Evolutionary conservation across 2,888 invertebrate species (phyloP), one percentile per base, ranked within the genome.

Genomic region (Carterocephalus palaemon): DNA sequence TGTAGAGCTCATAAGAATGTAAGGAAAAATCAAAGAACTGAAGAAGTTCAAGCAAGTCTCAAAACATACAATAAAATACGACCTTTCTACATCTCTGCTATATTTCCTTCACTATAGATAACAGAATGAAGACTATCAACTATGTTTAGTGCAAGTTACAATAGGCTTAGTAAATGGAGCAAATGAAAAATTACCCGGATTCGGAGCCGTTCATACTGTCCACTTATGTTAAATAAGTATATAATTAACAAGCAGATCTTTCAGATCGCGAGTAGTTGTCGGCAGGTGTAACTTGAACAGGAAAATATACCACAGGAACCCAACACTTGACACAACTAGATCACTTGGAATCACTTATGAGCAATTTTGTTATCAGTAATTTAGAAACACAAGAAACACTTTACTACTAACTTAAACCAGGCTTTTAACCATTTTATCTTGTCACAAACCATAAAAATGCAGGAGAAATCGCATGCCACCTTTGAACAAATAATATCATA

Each of bases 121-220:
- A 38, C 4, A n/a, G n/a, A n/a, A n/a, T n/a, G n/a, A n/a, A n/a
- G n/a, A n/a, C n/a, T n/a, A n/a, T n/a, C n/a, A n/a, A n/a, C n/a
- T n/a, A n/a, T n/a, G n/a, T n/a, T n/a, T 9, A 23, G 23, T 23
- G 9, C 9, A 20, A 7, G 13, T 22, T 15, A 15, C 33, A 19
- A 16, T 12, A 13, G 2, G 2, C 4, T 28, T 31, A 9, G 8
- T 15, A 24, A 33, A 32, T 17, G 10, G 1, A 69, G 76, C 67
- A 59, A 49, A 31, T 22, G n/a, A 48, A 33, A 26, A 48, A 59
- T 92, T 92, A 93, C 92, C 92, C 92, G 88, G 92, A 92, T 88
- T 93, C 92, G 63, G 92, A 92, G 79, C 92, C 91, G 88, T 93
- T 93, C 92, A 92, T 93, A 71, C 71, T 88, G 80, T 59, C 57